These are phyloP conservation scores for Cebidichthys violaceus DNA, from an alignment of 2,113 vertebrate genomes.

Conservation along the genomic window DNA sequence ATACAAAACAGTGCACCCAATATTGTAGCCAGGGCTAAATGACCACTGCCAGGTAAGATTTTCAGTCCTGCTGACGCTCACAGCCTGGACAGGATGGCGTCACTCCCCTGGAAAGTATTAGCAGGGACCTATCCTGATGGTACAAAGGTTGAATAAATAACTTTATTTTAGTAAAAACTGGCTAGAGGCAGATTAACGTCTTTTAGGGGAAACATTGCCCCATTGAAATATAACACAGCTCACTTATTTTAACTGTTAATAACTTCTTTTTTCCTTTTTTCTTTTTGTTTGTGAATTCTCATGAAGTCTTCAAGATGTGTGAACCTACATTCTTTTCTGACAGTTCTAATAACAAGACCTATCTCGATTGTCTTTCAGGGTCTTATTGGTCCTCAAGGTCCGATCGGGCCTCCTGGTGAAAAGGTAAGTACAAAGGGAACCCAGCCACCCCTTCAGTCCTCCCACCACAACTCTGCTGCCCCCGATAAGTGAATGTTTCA, in stretches of 20 bases:
- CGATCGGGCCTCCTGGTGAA: constrained; percentile 97
- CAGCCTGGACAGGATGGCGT: constrained; percentile 19
- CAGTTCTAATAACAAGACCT: constrained; percentile 16
- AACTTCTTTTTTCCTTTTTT: constrained; percentile 12
- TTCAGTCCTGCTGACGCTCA: constrained; percentile 40
- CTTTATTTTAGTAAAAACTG: constrained; percentile 44
- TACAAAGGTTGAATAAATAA: constrained; percentile 62
- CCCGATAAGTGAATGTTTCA: constrained; percentile 62
- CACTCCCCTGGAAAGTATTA: constrained; percentile 65
- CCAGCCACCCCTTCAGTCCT: constrained; percentile 1
- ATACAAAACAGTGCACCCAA: constrained; percentile 52
- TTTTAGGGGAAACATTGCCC: constrained; percentile 36
- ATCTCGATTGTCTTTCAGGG: constrained; percentile 85
- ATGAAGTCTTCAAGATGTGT: constrained; percentile 5
- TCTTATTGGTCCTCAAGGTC: constrained; percentile 96
- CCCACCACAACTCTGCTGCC: constrained; percentile 45
- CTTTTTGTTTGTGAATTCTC: constrained; percentile 1
- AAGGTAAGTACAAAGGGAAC: constrained; percentile 88
- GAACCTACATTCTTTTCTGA: not conserved
- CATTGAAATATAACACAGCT: constrained; percentile 35
- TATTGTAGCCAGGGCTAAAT: constrained; percentile 42
- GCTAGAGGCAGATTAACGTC: constrained; percentile 23
- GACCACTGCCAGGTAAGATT: constrained; percentile 59
- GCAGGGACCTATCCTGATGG: constrained; percentile 30
- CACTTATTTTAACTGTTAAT: constrained; percentile 29